Percentiles rank a stretch among this genome's conserved stretches.
phyloP scores from a whole-genome alignment of 2,888 invertebrate species.

The Craniophora ligustri region DNA sequence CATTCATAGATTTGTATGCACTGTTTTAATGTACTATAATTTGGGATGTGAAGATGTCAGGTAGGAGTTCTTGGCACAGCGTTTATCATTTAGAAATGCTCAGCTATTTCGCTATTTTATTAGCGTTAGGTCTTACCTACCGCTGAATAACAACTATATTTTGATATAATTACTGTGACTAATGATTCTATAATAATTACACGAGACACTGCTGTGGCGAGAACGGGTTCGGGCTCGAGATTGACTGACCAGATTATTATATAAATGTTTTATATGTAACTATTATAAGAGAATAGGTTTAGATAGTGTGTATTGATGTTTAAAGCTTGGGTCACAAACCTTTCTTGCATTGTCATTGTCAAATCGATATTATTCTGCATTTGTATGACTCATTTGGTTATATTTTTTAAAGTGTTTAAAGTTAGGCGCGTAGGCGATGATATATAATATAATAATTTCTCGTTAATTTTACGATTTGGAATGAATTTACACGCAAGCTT shows the following conservation, averaged over 20 bases:
- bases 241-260: conserved; percentile 83
- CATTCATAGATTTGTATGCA: conserved; percentile 51
- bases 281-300: conserved; percentile 72
- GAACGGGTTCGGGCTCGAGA: conserved; percentile 73
- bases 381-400: conserved; percentile 26
- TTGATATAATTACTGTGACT: conserved; percentile 36
- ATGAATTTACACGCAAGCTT: conserved; percentile 47
- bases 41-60: conserved; percentile 62
- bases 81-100: conserved; percentile 29
- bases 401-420: conserved; percentile 17
- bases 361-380: conserved; percentile 40
- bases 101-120: conserved; percentile 25
- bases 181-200: conserved; percentile 43
- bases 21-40: conserved; percentile 58
- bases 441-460: conserved; percentile 7
- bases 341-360: conserved; percentile 62
- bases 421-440: conserved; percentile 22
- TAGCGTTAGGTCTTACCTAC: conserved; percentile 17
- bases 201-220: conserved; percentile 71
- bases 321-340: conserved; percentile 71
- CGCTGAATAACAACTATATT: conserved; percentile 36
- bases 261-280: conserved; percentile 78
- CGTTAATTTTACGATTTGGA: conserved; percentile 9
- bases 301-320: conserved; percentile 77
- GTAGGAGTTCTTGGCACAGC: conserved; percentile 76